Evolutionary conservation across 2,797 vertebrate species (phyloP), one percentile per base, ranked within the genome.

Genomic region (Paguma larvata): DNA sequence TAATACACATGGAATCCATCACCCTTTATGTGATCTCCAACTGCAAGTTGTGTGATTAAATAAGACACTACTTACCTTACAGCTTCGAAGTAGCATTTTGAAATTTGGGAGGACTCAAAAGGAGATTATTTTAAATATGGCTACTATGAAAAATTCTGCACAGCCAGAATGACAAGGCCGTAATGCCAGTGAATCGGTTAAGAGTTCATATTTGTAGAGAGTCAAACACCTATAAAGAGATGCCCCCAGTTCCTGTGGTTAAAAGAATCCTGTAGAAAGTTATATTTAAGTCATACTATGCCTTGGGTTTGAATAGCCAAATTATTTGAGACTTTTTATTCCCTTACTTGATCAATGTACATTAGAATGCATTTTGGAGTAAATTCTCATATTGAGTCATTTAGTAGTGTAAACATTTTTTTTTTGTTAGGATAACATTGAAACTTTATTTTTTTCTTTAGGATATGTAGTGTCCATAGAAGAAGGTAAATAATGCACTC

Each of bases 391-490:
- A n/a, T 62, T 90, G 59, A 95, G 73, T 77, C 70, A 82, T 48
- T 92, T 48, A 91, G 67, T 4, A 56, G 25, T 32, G 1, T 72
- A 75, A 79, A 56, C 1, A 38, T 6, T 92, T 91, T 92, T 7
- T 11, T 34, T 91, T 77, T 96, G 70, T 92, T 27, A 80, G 86
- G 34, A 70, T 79, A 51, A 23, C 18, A 90, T 9, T 85, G 38
- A 93, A 88, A 91, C 23, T 51, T 89, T 41, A 67, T 91, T 78
- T 15, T 94, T 95, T 88, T 62, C 32, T 86, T 95, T 97, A 80
- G 46, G 21, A 59, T 70, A 12, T 65, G 2, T 85, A 23, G 13
- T 89, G 89, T 93, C 62, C n/a, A 70, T 34, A 87, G 38, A 77
- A 90, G n/a, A 89, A 87, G 38, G 41, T 68, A 90, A 85, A 94